Conservation (phyloP, 2,888 invertebrate species). For the Balanococcus diminutus region DNA sequence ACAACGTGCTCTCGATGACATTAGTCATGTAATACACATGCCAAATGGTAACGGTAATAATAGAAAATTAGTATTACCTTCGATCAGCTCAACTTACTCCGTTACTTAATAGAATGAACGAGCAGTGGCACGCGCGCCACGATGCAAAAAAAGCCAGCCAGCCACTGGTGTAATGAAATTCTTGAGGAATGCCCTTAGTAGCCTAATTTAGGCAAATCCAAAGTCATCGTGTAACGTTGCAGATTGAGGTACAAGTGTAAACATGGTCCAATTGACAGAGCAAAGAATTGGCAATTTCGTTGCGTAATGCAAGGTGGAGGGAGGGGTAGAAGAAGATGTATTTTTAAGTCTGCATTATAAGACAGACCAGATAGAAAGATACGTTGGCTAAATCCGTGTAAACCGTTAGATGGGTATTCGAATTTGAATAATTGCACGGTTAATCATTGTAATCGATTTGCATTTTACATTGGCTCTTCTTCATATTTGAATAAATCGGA, state of each 20-base stretch:
- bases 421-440: constrained; percentile 37
- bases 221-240: constrained; percentile 27
- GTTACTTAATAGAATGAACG: neutral
- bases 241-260: neutral
- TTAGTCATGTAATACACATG: neutral
- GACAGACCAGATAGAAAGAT: neutral
- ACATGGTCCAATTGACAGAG: constrained; percentile 21
- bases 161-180: neutral
- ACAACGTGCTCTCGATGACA: neutral
- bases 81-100: constrained; percentile 26
- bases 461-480: neutral
- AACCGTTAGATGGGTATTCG: constrained; percentile 38
- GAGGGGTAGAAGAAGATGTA: neutral
- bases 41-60: constrained; percentile 13
- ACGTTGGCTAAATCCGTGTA: neutral
- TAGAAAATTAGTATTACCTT: neutral
- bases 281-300: neutral
- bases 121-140: neutral
- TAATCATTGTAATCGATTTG: constrained; percentile 37
- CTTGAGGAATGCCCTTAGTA: neutral
- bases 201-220: neutral
- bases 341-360: neutral
- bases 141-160: neutral
- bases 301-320: neutral
- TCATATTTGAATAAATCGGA: neutral